phyloP scores from a whole-genome alignment of 2,113 vertebrate species.

The Pluvialis apricaria region DNA sequence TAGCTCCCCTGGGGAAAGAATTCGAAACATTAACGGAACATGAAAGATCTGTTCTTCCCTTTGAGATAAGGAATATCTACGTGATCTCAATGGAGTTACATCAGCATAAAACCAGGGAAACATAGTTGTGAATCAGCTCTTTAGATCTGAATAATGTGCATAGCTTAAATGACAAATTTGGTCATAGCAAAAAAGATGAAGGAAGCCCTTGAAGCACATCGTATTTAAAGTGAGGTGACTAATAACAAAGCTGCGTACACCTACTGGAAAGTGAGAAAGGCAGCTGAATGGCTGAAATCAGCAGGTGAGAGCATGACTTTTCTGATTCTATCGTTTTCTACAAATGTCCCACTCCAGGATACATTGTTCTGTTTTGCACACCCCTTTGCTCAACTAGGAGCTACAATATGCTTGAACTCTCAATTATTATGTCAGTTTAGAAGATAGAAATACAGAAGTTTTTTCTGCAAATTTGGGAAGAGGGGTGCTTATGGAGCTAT shows the following conservation, averaged over 20 bases:
- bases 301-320: background rate
- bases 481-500: background rate
- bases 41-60: constrained; percentile 2
- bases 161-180: background rate
- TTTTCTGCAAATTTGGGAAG: background rate
- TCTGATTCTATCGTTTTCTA: background rate
- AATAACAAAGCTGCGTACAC: background rate
- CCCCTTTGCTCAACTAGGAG: background rate
- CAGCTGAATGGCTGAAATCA: background rate
- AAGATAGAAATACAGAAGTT: background rate
- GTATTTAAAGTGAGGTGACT: background rate
- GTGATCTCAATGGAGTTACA: background rate
- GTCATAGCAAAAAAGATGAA: background rate
- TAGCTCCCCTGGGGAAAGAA: background rate
- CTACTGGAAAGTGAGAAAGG: background rate
- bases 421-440: background rate
- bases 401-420: background rate
- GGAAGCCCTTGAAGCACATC: background rate
- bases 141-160: background rate
- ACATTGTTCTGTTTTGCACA: background rate
- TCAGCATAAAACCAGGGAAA: background rate
- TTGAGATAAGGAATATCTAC: constrained; percentile 7
- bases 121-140: background rate
- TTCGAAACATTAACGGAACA: background rate
- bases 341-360: background rate